Base-by-base conservation (phyloP, 2,888 invertebrate species). In the Amphimallon solstitiale region DNA sequence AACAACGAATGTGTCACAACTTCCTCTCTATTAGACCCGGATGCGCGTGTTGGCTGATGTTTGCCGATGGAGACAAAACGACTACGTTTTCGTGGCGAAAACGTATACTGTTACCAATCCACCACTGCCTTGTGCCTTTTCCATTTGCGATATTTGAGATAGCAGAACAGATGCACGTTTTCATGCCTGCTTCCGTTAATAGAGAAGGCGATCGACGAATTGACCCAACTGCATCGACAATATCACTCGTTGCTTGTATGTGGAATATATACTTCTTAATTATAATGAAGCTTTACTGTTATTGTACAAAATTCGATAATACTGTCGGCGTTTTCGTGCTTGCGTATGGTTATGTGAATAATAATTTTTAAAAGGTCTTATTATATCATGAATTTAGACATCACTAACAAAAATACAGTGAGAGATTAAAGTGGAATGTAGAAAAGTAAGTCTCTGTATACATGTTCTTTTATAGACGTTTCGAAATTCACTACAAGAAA, bases 61-160 rank as follows among this genome's bases (percentile, higher is more conserved):
- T 59, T 59, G 45, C 43, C 17, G 56, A 43, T 29, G 43, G 23
- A 59, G 43, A 59, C 56, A 15, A 45, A 43, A 43, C 43, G 56
- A 43, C 43, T 15, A 29, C 29, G 43, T 59, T 43, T 45, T 15
- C 23, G 38, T 59, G 29, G 43, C 43, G 29, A 59, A 43, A 43
- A 59, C 43, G 43, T 59, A 23, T 59, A 15, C 56, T 59, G 17
- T 43, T 59, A 59, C 56, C 43, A 4, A n/a, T n/a, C n/a, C 15
- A 15, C 43, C 43, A 40, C n/a, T 21, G 34, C 17, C 12, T 38
- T 10, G n/a, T 54, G 56, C 29, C 15, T 43, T 59, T 59, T 45
- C 56, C 43, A 43, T 59, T 59, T 59, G 56, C 56, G 56, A 59
- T 59, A 59, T 59, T 59, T 59, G 43, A 59, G 23, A 59, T 59